A percentile compares a stretch with the other conserved stretches of the same genome.
These are phyloP conservation scores for Drosophila emarginata DNA, from an alignment of 2,888 invertebrate genomes.

Conservation along the genomic window DNA sequence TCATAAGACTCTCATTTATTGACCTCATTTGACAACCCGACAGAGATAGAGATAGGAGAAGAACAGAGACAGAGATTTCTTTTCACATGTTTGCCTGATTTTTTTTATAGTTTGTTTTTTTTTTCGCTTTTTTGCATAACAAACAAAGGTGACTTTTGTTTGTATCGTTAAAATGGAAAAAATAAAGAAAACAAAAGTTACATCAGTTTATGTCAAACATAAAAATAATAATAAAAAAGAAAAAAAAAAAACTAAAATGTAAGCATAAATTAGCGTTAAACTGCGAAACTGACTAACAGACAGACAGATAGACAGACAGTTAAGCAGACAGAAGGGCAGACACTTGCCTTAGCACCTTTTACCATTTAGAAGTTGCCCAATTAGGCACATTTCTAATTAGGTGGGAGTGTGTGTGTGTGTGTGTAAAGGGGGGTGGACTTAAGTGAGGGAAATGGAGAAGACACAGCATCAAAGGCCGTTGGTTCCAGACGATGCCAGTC, in stretches of 20 bases:
- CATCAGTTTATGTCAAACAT: constrained; percentile 53
- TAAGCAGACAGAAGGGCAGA: constrained; percentile 13
- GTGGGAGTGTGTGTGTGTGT: background rate
- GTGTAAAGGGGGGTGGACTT: constrained; percentile 26
- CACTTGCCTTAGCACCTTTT: constrained; percentile 34
- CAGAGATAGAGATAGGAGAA: constrained; percentile 11
- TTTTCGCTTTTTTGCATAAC: constrained; percentile 66
- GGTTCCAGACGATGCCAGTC: constrained; percentile 34
- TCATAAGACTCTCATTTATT: constrained; percentile 61
- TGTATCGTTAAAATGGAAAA: constrained; percentile 42
- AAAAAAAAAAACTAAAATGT: constrained; percentile 11
- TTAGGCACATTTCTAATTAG: constrained; percentile 61
- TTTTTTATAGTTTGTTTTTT: constrained; percentile 27
- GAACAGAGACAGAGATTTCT: constrained; percentile 28
- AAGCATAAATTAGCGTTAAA: constrained; percentile 70
- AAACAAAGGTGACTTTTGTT: constrained; percentile 48
- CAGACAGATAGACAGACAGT: background rate
- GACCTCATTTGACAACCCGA: constrained; percentile 40
- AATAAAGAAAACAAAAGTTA: constrained; percentile 68
- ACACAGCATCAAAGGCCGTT: constrained; percentile 38
- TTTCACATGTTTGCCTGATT: constrained; percentile 21
- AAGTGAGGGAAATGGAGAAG: constrained; percentile 41
- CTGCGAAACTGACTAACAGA: constrained; percentile 59
- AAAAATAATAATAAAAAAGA: background rate
- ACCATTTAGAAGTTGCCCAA: constrained; percentile 54